phyloP scores from a whole-genome alignment of 2,113 vertebrate species.

The Fregata magnificens region DNA sequence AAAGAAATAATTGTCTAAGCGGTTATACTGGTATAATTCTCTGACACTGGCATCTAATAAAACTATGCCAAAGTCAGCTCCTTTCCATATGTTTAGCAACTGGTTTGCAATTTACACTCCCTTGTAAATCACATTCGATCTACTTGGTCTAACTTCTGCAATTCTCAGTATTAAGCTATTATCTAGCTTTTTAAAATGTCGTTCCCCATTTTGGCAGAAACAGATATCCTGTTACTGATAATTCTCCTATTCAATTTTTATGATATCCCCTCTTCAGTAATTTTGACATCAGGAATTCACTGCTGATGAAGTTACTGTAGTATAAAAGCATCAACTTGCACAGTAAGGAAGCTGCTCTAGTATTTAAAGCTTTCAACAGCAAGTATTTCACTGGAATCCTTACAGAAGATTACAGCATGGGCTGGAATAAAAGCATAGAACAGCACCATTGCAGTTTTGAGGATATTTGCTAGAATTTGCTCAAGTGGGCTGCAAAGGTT shows the following conservation, averaged over 20 bases:
- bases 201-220: background rate
- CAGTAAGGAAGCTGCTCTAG: background rate
- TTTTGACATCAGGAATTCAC: background rate
- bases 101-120: background rate
- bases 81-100: background rate
- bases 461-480: background rate
- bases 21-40: background rate
- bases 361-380: background rate
- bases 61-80: background rate
- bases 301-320: background rate
- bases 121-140: background rate
- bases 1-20: background rate
- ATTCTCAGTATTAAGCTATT: background rate
- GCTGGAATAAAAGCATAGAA: background rate
- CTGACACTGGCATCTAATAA: background rate
- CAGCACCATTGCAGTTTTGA: background rate
- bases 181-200: background rate
- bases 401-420: background rate
- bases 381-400: background rate
- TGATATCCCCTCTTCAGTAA: background rate
- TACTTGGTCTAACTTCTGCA: background rate
- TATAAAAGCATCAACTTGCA: background rate
- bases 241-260: background rate
- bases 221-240: background rate
- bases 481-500: background rate